phyloP scores from a whole-genome alignment of 2,888 invertebrate genomes.

The Cheilosia impressa region DNA sequence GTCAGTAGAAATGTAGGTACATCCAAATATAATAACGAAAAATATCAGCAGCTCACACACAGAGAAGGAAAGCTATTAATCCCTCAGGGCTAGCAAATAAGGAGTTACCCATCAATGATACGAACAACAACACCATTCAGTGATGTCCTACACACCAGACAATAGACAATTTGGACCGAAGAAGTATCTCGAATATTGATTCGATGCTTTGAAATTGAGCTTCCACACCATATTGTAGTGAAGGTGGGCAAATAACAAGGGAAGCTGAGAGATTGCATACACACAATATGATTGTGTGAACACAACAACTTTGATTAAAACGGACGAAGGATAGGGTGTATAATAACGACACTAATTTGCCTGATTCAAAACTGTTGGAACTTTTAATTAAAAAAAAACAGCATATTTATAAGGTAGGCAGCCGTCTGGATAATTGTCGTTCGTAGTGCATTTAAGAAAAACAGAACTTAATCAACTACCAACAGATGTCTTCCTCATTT shows the following conservation, averaged over 20 bases:
- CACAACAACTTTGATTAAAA: constrained; percentile 29
- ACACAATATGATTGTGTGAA: neutral
- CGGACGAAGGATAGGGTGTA: neutral
- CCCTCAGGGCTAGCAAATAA: constrained; percentile 15
- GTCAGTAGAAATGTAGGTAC: neutral
- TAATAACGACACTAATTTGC: constrained; percentile 31
- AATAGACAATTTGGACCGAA: constrained; percentile 1
- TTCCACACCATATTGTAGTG: neutral
- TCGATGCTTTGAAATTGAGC: constrained; percentile 14
- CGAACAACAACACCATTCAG: constrained; percentile 10
- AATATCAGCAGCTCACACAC: neutral
- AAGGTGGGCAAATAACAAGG: neutral
- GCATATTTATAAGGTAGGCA: neutral
- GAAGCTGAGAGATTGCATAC: constrained; percentile 1
- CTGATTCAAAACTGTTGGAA: constrained; percentile 1
- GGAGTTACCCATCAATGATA: constrained; percentile 12
- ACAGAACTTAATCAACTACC: neutral
- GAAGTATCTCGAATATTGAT: constrained; percentile 29
- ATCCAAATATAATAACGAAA: neutral
- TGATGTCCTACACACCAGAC: constrained; percentile 1
- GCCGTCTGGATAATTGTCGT: constrained; percentile 17
- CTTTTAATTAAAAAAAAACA: constrained; percentile 35
- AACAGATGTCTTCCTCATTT: neutral
- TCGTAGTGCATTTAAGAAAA: constrained; percentile 1
- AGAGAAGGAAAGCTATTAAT: neutral